phyloP scores from a whole-genome alignment of 2,888 invertebrate genomes.

The Carabus problematicus region DNA sequence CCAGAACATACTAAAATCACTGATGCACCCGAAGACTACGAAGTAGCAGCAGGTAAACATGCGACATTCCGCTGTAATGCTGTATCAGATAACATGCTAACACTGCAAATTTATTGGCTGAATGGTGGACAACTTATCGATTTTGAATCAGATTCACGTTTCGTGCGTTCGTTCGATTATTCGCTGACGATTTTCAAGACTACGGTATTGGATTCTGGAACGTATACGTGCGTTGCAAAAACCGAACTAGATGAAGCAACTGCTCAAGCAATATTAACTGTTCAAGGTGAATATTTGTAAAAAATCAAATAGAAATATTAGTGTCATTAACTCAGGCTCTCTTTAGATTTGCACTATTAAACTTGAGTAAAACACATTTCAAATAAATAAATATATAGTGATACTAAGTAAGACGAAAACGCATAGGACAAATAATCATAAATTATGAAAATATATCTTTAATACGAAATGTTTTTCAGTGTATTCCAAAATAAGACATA shows the following conservation, averaged over 20 bases:
- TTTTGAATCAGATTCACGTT: constrained; percentile 83
- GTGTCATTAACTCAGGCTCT: too few species aligned
- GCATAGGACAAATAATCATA: too few species aligned
- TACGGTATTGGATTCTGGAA: constrained; percentile 92
- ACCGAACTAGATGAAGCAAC: constrained; percentile 88
- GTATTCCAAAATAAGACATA: too few species aligned
- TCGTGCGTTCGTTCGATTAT: constrained; percentile 86
- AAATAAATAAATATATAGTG: not conserved
- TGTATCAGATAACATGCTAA: constrained; percentile 83
- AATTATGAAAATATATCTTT: too few species aligned
- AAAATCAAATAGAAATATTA: too few species aligned
- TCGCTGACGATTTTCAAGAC: constrained; percentile 95
- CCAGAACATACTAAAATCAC: constrained; percentile 85
- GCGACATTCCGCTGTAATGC: constrained; percentile 96
- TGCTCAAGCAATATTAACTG: constrained; percentile 88
- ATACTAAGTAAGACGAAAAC: too few species aligned
- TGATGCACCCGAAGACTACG: constrained; percentile 89
- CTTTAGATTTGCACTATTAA: too few species aligned
- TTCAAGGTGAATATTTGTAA: constrained; percentile 71
- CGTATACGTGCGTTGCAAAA: constrained; percentile 91
- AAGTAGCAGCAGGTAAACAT: constrained; percentile 86
- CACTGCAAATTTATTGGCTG: constrained; percentile 84
- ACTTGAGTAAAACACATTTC: constrained; percentile 17
- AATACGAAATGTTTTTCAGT: too few species aligned
- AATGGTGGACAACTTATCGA: constrained; percentile 88